phyloP scores from a whole-genome alignment of 2,113 vertebrate genomes.

The Psittacus erithacus region DNA sequence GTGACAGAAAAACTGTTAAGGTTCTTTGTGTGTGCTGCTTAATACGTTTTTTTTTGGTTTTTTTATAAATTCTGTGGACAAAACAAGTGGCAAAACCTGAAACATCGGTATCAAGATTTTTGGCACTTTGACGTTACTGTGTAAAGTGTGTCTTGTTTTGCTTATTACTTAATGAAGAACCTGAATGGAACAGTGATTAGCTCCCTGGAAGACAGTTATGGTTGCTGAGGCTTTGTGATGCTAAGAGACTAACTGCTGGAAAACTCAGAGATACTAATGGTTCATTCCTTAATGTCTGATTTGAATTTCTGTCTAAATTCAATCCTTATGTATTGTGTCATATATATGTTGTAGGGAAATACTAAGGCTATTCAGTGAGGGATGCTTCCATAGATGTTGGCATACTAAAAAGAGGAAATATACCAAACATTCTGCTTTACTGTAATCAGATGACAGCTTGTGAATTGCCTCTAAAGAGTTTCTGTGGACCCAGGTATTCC shows the following conservation, averaged over 20 bases:
- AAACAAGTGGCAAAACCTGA: neutral
- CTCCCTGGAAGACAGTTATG: neutral
- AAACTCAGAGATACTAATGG: neutral
- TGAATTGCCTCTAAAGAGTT: neutral
- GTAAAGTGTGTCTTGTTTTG: neutral
- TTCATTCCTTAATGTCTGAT: neutral
- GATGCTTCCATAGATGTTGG: neutral
- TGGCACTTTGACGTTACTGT: accelerated
- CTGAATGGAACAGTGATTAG: neutral
- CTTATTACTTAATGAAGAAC: neutral
- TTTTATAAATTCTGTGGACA: neutral
- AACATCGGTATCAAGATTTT: neutral
- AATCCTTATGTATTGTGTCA: neutral
- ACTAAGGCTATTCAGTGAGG: neutral
- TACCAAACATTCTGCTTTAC: neutral
- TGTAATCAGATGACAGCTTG: neutral
- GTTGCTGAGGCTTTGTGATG: neutral
- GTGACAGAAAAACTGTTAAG: neutral
- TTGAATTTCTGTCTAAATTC: neutral
- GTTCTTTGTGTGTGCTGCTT: neutral
- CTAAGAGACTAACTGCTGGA: neutral
- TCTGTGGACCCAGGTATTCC: neutral
- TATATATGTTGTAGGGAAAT: accelerated
- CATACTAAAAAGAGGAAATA: neutral
- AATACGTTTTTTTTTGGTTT: neutral